Evolutionary conservation across 1,140 invertebrate genomes (phyloP).

Genomic region (Atta colombica): DNA sequence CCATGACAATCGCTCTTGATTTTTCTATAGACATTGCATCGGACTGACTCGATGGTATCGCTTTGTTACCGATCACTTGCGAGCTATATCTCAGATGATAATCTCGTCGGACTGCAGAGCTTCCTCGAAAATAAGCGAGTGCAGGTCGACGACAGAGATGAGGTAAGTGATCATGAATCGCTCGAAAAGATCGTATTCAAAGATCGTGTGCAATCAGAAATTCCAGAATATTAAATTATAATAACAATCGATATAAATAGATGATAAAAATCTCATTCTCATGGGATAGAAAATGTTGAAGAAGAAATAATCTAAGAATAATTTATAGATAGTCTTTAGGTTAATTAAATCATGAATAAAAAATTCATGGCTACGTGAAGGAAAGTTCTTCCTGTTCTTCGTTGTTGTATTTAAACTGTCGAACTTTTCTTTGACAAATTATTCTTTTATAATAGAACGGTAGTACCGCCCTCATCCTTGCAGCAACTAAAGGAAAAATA

Average conservation of each 20-base stretch:
- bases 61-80: conserved; percentile 93
- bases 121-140: conserved; percentile 94
- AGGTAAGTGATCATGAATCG: conserved; percentile 89
- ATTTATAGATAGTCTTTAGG: background rate
- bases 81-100: conserved; percentile 93
- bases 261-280: background rate
- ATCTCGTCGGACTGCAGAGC: conserved; percentile 91
- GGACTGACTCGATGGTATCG: conserved; percentile 95
- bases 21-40: conserved; percentile 87
- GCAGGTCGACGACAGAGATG: conserved; percentile 95
- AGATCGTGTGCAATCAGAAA: background rate
- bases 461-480: conserved; percentile 96
- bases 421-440: conserved; percentile 10
- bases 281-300: background rate
- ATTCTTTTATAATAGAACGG: conserved; percentile 90
- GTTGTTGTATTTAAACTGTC: background rate
- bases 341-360: background rate
- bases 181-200: background rate
- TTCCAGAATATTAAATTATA: background rate
- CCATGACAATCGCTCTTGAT: conserved; percentile 38
- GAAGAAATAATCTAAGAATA: background rate
- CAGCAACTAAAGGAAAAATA: conserved; percentile 92
- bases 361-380: background rate
- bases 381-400: background rate
- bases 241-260: background rate